phyloP scores from a whole-genome alignment of 2,113 vertebrate genomes.

The Oryzias woworae region DNA sequence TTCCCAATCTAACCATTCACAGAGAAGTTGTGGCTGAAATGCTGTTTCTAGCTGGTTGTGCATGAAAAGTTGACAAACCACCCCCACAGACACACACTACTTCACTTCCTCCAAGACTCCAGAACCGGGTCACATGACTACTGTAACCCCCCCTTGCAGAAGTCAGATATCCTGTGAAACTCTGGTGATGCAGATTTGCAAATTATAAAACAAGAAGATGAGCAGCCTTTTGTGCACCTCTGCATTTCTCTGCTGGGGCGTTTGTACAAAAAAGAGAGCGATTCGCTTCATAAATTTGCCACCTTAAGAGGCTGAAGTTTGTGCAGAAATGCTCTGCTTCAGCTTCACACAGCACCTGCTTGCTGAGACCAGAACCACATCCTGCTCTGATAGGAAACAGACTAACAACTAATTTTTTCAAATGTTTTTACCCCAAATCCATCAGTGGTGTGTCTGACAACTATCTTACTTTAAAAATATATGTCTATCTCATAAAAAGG shows the following conservation, averaged over 20 bases:
- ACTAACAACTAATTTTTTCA: neutral
- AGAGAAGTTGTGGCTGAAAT: conserved; percentile 33
- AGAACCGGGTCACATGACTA: conserved; percentile 61
- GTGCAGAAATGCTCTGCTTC: neutral
- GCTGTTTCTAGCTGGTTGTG: conserved; percentile 41
- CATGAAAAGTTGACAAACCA: conserved; percentile 54
- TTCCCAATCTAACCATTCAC: conserved; percentile 49
- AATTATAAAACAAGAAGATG: neutral
- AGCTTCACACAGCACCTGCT: neutral
- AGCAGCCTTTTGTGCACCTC: neutral
- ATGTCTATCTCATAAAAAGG: neutral
- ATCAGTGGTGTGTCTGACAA: too few relatives aligned
- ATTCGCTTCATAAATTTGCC: neutral
- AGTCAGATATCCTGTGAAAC: conserved; percentile 64
- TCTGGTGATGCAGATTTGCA: conserved; percentile 11
- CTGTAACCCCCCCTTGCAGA: conserved; percentile 47
- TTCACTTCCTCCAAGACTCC: conserved; percentile 67
- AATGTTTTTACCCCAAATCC: too few relatives aligned
- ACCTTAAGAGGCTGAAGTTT: neutral
- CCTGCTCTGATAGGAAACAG: conserved; percentile 26
- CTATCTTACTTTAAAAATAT: neutral
- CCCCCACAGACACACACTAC: conserved; percentile 13
- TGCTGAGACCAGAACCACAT: conserved; percentile 32
- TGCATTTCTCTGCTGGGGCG: neutral
- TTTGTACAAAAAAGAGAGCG: neutral